A percentile compares a stretch with the other conserved stretches of the same genome.
phyloP scores from a whole-genome alignment of 2,888 invertebrate species.

The Agrochola lychnidis region DNA sequence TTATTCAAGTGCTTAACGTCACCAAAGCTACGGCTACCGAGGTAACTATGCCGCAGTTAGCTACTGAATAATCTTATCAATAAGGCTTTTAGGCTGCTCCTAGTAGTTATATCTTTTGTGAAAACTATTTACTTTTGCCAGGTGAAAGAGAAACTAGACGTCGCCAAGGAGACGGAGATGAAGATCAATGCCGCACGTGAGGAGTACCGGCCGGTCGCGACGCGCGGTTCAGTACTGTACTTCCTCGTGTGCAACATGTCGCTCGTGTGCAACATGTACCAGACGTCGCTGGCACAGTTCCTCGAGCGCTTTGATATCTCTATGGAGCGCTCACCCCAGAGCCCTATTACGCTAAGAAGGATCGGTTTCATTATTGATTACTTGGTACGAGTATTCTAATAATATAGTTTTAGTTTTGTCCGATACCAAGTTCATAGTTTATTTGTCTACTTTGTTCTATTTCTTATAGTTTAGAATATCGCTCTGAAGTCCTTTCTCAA shows the following conservation, averaged over 20 bases:
- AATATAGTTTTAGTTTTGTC: background rate
- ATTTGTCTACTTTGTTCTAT: slow-evolving; percentile 84
- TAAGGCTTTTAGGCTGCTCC: background rate
- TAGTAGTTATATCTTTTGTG: background rate
- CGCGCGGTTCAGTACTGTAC: slow-evolving; percentile 96
- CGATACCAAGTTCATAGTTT: slow-evolving; percentile 93
- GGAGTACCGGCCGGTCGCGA: slow-evolving; percentile 96
- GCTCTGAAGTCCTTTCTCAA: background rate
- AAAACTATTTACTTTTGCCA: slow-evolving; percentile 50
- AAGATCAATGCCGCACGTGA: slow-evolving; percentile 96
- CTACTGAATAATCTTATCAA: background rate
- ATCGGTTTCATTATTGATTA: slow-evolving; percentile 95
- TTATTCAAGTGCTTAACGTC: slow-evolving; percentile 95
- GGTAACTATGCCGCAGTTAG: background rate
- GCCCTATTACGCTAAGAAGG: slow-evolving; percentile 91
- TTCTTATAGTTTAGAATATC: background rate
- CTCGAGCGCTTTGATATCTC: slow-evolving; percentile 96
- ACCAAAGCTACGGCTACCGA: slow-evolving; percentile 94
- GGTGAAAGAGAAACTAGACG: slow-evolving; percentile 94
- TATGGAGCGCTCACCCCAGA: slow-evolving; percentile 92
- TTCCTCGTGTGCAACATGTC: slow-evolving; percentile 97
- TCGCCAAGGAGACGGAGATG: slow-evolving; percentile 95
- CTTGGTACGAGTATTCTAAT: slow-evolving; percentile 77
- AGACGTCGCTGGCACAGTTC: slow-evolving; percentile 96
- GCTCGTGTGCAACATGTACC: slow-evolving; percentile 97